Conservation (phyloP, 2,113 vertebrate genomes). For the Ardeotis arabs region DNA sequence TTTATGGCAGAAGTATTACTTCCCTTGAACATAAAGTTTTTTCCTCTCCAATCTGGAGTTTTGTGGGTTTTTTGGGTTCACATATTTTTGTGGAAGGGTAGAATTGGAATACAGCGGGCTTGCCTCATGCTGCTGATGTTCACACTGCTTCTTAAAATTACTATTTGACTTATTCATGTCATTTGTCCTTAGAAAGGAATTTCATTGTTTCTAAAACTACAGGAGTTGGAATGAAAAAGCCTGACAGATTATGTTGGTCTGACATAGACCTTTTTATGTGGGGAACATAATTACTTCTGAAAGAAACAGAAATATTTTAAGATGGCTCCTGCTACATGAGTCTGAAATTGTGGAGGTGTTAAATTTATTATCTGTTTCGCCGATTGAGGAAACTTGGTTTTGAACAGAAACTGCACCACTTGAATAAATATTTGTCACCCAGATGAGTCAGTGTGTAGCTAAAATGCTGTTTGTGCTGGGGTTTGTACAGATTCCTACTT, state of each 20-base stretch:
- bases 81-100: not conserved
- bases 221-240: conserved; percentile 1
- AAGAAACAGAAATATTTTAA: conserved; percentile 21
- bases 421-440: conserved; percentile 28
- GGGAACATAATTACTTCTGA: conserved; percentile 18
- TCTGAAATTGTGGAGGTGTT: not conserved
- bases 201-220: conserved; percentile 32
- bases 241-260: not conserved
- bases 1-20: not conserved
- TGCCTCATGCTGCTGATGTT: not conserved
- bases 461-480: not conserved
- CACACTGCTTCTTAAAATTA: not conserved
- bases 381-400: not conserved
- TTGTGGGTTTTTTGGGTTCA: not conserved
- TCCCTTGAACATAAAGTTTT: not conserved
- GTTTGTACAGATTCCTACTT: conserved; percentile 5
- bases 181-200: conserved; percentile 48
- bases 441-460: conserved; percentile 25
- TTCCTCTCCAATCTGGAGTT: not conserved
- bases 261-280: not conserved
- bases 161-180: conserved; percentile 48
- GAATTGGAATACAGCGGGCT: not conserved
- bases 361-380: conserved; percentile 20
- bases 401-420: not conserved
- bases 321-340: not conserved